Conservation (phyloP, 37 sponge, comb jelly and placozoan species). For the Diacarnus erythraeanus region DNA sequence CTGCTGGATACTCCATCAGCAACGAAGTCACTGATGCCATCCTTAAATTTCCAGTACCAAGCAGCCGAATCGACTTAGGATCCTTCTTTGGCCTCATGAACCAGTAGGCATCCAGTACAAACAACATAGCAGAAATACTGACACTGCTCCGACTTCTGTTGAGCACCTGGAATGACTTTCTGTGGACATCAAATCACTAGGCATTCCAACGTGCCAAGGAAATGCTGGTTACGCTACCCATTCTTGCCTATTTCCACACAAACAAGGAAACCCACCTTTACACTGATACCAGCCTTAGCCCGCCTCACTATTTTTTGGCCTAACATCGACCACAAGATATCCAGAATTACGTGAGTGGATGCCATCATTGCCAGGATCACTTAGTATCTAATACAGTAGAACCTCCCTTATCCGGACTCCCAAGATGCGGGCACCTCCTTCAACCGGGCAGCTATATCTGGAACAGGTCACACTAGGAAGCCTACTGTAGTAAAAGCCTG, state of each 20-base stretch:
- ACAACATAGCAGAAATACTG: too few species aligned
- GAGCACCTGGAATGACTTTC: slow-evolving; percentile 46
- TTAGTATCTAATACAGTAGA: too few species aligned
- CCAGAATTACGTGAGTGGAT: too few species aligned
- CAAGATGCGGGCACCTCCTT: too few species aligned
- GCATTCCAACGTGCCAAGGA: slow-evolving; percentile 34
- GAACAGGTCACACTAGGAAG: too few species aligned
- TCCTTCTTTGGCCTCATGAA: slow-evolving; percentile 47
- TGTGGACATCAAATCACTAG: slow-evolving; percentile 28
- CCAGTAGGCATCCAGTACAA: slow-evolving; percentile 34
- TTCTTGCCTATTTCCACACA: slow-evolving; percentile 32
- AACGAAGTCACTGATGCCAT: slow-evolving; percentile 35
- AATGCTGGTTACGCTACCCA: slow-evolving; percentile 15
- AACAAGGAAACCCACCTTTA: slow-evolving; percentile 39
- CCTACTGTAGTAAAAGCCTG: too few species aligned
- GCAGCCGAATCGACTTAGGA: slow-evolving; percentile 42
- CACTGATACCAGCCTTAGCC: slow-evolving; percentile 58
- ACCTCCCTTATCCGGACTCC: too few species aligned
- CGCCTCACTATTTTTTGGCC: too few species aligned
- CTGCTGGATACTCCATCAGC: slow-evolving; percentile 15
- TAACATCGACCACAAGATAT: too few species aligned
- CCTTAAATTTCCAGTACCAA: slow-evolving; percentile 29
- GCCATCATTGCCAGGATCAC: too few species aligned
- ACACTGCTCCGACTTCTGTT: slow-evolving; percentile 33
- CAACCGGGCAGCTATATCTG: too few species aligned